Conservation (phyloP, 2,797 vertebrate species). For the Enteromius argenteus region DNA sequence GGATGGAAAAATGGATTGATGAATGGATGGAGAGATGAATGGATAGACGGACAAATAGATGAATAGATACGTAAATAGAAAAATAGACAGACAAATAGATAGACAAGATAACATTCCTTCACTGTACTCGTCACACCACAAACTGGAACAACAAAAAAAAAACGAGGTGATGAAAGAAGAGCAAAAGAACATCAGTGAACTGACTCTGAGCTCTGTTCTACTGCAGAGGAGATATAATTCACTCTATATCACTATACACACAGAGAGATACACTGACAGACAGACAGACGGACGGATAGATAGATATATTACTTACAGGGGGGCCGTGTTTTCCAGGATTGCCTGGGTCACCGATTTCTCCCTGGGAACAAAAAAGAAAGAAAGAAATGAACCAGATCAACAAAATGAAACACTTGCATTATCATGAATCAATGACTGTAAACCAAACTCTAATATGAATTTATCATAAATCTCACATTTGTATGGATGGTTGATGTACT, state of each 20-base stretch:
- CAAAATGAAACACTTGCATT: not conserved
- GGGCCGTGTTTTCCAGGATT: constrained; percentile 89
- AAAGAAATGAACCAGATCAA: not conserved
- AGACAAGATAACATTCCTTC: constrained; percentile 20
- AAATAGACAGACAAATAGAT: not conserved
- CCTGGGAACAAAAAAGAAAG: constrained; percentile 78
- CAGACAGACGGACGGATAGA: too few species aligned
- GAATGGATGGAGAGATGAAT: accelerated
- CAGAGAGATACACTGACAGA: not conserved
- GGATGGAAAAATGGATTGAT: accelerated
- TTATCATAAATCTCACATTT: not conserved
- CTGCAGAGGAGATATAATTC: not conserved
- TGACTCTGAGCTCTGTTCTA: not conserved
- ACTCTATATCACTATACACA: not conserved
- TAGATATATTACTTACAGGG: constrained; percentile 81
- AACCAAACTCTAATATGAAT: not conserved
- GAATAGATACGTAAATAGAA: too few species aligned
- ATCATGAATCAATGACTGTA: not conserved
- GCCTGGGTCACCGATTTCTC: constrained; percentile 91
- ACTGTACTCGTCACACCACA: not conserved
- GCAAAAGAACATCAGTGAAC: not conserved
- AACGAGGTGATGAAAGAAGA: not conserved
- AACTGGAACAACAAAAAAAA: not conserved
- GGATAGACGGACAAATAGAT: not conserved
- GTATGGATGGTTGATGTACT: not conserved